A percentile compares a stretch with the other conserved stretches of the same genome.
Evolutionary conservation across 2,888 invertebrate genomes (phyloP).

Genomic region (Taenaris catops): DNA sequence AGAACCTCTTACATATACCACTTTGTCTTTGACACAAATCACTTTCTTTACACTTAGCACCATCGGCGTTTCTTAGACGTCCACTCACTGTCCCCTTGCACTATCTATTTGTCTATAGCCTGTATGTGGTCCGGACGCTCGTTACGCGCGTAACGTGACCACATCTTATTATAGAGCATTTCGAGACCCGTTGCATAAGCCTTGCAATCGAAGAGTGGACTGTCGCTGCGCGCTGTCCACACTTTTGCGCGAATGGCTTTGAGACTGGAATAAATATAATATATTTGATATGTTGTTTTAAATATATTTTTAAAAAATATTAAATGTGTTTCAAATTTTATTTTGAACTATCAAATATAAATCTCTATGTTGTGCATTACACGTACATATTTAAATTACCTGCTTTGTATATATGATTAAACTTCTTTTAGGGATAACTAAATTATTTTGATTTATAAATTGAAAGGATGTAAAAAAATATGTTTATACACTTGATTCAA

Average conservation of each 20-base stretch:
- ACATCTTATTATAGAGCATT: slow-evolving; percentile 93
- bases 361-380: no score
- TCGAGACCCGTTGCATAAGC: slow-evolving; percentile 96
- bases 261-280: slow-evolving; percentile 85
- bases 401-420: no score
- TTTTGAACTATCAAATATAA: no score
- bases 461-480: no score
- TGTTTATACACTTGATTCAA: no score
- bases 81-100: slow-evolving; percentile 16
- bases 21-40: slow-evolving; percentile 4
- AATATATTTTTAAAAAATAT: no score
- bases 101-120: slow-evolving; percentile 54
- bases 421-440: no score
- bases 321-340: no score
- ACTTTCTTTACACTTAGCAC: slow-evolving; percentile 32
- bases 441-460: no score
- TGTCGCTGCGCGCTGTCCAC: slow-evolving; percentile 94
- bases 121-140: slow-evolving; percentile 91
- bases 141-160: slow-evolving; percentile 89
- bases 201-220: slow-evolving; percentile 96
- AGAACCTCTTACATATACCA: no score
- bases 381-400: no score
- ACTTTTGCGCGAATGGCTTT: slow-evolving; percentile 96
- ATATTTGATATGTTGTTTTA: no score
- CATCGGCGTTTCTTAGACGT: slow-evolving; percentile 35